These are phyloP conservation scores for Drosophila navojoa DNA, from an alignment of 1,140 invertebrate species.

Conservation along the genomic window DNA sequence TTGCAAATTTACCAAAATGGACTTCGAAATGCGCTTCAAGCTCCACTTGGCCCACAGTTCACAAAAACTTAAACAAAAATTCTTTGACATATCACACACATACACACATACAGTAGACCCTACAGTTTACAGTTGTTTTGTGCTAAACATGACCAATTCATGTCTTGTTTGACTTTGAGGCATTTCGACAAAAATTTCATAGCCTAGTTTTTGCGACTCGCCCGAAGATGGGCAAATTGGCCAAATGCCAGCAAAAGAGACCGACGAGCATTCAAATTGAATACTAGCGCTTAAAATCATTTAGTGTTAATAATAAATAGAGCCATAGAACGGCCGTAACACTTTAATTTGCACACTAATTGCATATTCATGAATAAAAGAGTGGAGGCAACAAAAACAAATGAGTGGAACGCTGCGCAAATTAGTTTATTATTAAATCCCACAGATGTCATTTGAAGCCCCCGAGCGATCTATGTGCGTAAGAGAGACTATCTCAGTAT, in stretches of 20 bases:
- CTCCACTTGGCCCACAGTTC: conserved; percentile 16
- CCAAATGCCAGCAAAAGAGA: conserved; percentile 53
- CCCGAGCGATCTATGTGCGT: conserved; percentile 45
- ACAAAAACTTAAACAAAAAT: conserved; percentile 20
- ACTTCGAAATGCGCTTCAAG: conserved; percentile 7
- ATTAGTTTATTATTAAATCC: conserved; percentile 80
- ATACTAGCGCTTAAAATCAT: conserved; percentile 63
- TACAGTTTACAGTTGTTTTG: conserved; percentile 3
- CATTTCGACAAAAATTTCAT: conserved; percentile 43
- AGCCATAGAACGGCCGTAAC: conserved; percentile 43
- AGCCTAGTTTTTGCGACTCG: conserved; percentile 22
- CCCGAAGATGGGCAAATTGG: conserved; percentile 46
- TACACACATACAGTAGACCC: background rate
- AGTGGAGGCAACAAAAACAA: conserved; percentile 29
- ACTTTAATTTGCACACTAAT: conserved; percentile 77
- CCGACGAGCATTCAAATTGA: conserved; percentile 55
- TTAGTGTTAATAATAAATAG: conserved; percentile 75
- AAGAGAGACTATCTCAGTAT: background rate
- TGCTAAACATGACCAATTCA: conserved; percentile 53
- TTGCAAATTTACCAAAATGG: background rate
- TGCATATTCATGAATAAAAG: conserved; percentile 79
- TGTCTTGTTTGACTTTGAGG: conserved; percentile 46
- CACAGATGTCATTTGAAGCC: conserved; percentile 68
- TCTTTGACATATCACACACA: conserved; percentile 19
- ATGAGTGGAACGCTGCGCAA: conserved; percentile 40